Conservation (phyloP, 2,797 vertebrate species). For the Sebastiscus albofasciatus region DNA sequence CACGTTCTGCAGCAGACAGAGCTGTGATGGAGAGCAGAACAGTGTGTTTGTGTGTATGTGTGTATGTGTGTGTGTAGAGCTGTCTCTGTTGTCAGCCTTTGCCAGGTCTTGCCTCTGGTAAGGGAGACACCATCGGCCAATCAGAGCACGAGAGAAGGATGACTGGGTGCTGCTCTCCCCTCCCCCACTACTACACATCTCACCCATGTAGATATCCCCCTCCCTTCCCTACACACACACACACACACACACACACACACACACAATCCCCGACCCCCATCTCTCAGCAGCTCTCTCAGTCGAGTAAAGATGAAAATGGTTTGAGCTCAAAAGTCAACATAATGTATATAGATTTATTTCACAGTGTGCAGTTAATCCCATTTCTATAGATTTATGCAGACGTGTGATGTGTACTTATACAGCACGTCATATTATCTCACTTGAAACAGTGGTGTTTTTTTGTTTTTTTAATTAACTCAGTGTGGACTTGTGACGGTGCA, state of each 20-base stretch:
- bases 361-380: background rate
- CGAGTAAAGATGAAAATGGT: constrained; percentile 35
- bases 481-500: too few species aligned
- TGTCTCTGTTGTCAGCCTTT: constrained; percentile 69
- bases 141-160: constrained; percentile 43
- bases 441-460: background rate
- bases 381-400: background rate
- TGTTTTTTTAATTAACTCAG: too few species aligned
- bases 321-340: constrained; percentile 6
- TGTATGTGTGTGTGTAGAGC: constrained; percentile 5
- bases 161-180: constrained; percentile 54
- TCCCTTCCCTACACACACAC: background rate
- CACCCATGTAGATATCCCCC: constrained; percentile 21
- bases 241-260: constrained; percentile 7
- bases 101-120: constrained; percentile 58
- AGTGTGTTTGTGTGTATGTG: background rate
- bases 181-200: constrained; percentile 65
- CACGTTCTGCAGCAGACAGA: constrained; percentile 8
- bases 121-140: constrained; percentile 56
- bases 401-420: background rate
- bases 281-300: constrained; percentile 13
- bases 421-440: background rate
- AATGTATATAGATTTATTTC: background rate
- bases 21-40: constrained; percentile 1
- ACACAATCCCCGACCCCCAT: constrained; percentile 46